A percentile compares a stretch with the other conserved stretches of the same genome.
These are phyloP conservation scores for Bungarus multicinctus DNA, from an alignment of 2,113 vertebrate species.

Conservation along the genomic window DNA sequence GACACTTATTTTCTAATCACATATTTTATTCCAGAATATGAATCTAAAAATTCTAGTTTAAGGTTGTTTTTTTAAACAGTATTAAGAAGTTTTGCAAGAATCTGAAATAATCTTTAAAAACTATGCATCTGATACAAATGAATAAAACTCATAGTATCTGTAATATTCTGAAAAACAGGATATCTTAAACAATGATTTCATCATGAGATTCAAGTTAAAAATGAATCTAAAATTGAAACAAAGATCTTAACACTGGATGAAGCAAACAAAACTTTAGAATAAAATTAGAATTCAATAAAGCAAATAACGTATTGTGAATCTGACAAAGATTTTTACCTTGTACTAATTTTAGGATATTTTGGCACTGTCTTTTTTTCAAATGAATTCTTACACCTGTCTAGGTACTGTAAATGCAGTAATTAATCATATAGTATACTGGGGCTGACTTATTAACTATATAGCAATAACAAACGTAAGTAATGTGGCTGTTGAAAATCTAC, in stretches of 20 bases:
- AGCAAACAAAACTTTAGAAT: not conserved
- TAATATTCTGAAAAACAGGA: conserved; percentile 50
- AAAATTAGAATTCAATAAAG: not conserved
- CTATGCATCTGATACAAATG: conserved; percentile 63
- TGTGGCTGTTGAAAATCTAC: not conserved
- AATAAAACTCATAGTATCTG: conserved; percentile 72
- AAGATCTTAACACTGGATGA: not conserved
- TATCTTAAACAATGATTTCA: not conserved
- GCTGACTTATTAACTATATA: not conserved
- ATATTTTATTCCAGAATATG: conserved; percentile 12
- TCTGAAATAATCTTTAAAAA: conserved; percentile 50
- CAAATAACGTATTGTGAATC: not conserved
- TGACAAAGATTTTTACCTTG: not conserved
- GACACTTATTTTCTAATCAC: conserved; percentile 20
- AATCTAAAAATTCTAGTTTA: not conserved
- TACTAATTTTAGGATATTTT: not conserved
- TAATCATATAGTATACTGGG: not conserved
- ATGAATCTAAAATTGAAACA: not conserved
- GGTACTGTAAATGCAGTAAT: not conserved
- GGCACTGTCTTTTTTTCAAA: not conserved
- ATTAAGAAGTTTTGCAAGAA: conserved; percentile 47
- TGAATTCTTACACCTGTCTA: not conserved
- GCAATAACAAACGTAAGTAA: not conserved
- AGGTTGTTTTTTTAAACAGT: conserved; percentile 20
- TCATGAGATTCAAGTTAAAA: not conserved